Percentiles rank a stretch among this genome's conserved stretches.
phyloP scores from a whole-genome alignment of 2,113 vertebrate genomes.

The Verasper variegatus region DNA sequence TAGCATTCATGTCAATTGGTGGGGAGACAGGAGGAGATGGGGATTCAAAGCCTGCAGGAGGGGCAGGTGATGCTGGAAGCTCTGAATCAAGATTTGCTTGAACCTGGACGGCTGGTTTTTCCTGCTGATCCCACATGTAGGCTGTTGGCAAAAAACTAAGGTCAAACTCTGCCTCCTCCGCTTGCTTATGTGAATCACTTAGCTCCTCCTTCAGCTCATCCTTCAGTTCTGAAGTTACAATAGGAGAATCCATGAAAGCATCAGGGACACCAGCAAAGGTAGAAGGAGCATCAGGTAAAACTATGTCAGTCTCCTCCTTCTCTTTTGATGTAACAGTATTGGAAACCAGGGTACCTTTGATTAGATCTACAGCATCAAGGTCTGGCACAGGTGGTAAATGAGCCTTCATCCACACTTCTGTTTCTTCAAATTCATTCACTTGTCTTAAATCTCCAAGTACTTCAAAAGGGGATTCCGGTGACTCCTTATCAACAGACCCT shows the following conservation, averaged over 20 bases:
- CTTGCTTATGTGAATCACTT: constrained; percentile 62
- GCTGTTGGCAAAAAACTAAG: constrained; percentile 83
- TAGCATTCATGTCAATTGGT: constrained; percentile 15
- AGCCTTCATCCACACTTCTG: constrained; percentile 80
- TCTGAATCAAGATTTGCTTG: constrained; percentile 29
- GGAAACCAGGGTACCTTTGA: constrained; percentile 53
- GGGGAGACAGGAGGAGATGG: constrained; percentile 43
- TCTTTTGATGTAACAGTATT: constrained; percentile 54
- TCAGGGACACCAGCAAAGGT: constrained; percentile 76
- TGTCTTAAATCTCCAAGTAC: constrained; percentile 83
- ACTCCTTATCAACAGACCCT: constrained; percentile 75
- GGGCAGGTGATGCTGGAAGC: constrained; percentile 46
- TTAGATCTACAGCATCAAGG: constrained; percentile 70
- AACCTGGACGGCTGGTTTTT: constrained; percentile 60
- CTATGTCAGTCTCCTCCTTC: constrained; percentile 44
- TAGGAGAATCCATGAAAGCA: constrained; percentile 79
- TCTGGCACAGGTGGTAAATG: constrained; percentile 81
- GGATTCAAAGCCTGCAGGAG: constrained; percentile 66
- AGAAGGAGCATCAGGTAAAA: constrained; percentile 56
- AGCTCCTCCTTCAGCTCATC: constrained; percentile 48
- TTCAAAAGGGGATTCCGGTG: constrained; percentile 91
- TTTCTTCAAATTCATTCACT: constrained; percentile 85
- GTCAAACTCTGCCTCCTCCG: constrained; percentile 80
- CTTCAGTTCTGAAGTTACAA: constrained; percentile 47
- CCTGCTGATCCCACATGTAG: constrained; percentile 81